Base-by-base conservation (phyloP, 2,797 vertebrate species). In the Acanthopagrus latus region DNA sequence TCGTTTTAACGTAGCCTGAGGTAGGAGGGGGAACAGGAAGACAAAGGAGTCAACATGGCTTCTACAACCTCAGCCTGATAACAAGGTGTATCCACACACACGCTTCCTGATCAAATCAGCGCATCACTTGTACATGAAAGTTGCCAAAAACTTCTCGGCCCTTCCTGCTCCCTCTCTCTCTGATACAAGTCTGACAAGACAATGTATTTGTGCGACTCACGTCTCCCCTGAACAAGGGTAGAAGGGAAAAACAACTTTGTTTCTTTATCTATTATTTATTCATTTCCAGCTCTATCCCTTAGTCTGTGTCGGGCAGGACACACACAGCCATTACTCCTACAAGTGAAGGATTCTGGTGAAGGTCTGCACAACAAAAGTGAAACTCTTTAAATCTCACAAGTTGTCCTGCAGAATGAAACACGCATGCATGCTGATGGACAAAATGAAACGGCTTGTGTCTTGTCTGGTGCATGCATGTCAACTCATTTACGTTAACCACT, bases 221-320 rank as follows among this genome's bases (percentile, higher is more conserved):
- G 23, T 59, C 60, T 78, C 74, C 43, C 41, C n/a, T 41, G 50
- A 72, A 85, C 69, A 83, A 66, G 48, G 27, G 50, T 52, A 65
- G 72, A 85, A 60, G 29, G 14, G 43, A 56, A 79, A 88, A 86
- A 86, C 69, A 75, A 69, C 74, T 76, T 85, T 82, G 67, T 82
- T 81, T 71, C 76, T 85, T 76, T 56, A 84, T 79, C 58, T 71
- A 62, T 75, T 82, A 86, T 85, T 83, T 81, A 81, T 82, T 76
- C 63, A 41, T 63, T 76, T 76, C 69, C 56, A 80, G 74, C 43
- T 44, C 62, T 66, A 65, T 75, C 74, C 65, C 33, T 71, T 60
- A 71, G 63, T 86, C 73, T 64, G 59, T 74, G 58, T 74, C n/a
- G 27, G 41, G 57, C 62, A 65, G 59, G 63, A 77, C 76, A 66